These are phyloP conservation scores for Urechis unicinctus DNA, from an alignment of 2,888 invertebrate genomes.

Conservation along the genomic window DNA sequence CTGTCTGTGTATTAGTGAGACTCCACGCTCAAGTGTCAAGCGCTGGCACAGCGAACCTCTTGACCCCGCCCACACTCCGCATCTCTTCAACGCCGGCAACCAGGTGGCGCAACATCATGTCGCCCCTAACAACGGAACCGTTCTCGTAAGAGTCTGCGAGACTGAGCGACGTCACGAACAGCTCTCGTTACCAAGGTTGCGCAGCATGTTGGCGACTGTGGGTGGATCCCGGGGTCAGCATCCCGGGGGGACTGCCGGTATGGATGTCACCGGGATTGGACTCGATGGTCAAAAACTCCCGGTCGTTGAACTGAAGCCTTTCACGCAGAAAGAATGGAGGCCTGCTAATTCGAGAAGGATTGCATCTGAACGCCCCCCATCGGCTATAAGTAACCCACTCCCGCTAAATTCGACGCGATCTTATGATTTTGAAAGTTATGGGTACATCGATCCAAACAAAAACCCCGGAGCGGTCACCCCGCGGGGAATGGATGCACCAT, in stretches of 20 bases:
- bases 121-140: not conserved
- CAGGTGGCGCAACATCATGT: no score
- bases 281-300: constrained; percentile 4
- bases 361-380: no score
- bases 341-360: constrained; percentile 7
- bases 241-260: not conserved
- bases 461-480: not conserved
- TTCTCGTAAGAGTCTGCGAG: not conserved
- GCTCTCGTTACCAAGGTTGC: not conserved
- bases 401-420: not conserved
- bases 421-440: not conserved
- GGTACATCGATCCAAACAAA: not conserved
- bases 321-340: constrained; percentile 11
- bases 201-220: not conserved
- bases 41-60: no score
- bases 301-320: constrained; percentile 8
- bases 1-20: no score
- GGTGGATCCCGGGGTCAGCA: no score
- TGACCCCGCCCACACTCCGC: no score
- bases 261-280: not conserved
- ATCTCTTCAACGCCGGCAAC: no score
- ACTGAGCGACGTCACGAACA: not conserved
- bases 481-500: not conserved
- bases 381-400: not conserved
- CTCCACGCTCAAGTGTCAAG: no score